phyloP scores from a whole-genome alignment of 2,113 vertebrate genomes.

The Rhipidura dahli region DNA sequence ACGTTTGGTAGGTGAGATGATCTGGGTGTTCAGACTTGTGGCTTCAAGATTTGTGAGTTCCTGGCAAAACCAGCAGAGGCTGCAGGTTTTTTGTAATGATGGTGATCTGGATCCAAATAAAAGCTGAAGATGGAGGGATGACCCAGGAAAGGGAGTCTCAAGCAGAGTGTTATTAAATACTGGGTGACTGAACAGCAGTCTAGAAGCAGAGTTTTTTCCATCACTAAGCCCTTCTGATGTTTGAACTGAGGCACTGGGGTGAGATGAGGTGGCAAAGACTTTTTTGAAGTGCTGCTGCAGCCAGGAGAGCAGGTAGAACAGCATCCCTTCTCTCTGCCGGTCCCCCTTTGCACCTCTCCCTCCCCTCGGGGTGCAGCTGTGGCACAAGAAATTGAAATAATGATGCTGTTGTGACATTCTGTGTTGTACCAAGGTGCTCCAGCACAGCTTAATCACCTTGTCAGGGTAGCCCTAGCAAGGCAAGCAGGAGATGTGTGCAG shows the following conservation, averaged over 20 bases:
- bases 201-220: not conserved
- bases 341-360: not conserved
- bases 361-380: not conserved
- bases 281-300: not conserved
- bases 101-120: not conserved
- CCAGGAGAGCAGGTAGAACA: not conserved
- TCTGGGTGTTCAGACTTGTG: not conserved
- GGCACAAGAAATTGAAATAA: not conserved
- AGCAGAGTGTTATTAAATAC: not conserved
- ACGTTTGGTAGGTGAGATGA: not conserved
- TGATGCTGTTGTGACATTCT: not conserved
- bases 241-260: not conserved
- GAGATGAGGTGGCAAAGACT: not conserved
- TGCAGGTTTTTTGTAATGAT: not conserved
- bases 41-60: not conserved
- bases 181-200: not conserved
- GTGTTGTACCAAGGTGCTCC: rapidly evolving
- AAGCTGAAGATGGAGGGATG: not conserved
- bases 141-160: not conserved
- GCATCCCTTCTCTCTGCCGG: not conserved
- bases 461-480: not conserved
- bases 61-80: not conserved
- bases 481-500: not conserved
- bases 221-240: not conserved
- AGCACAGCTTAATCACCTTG: not conserved